Evolutionary conservation across 2,113 vertebrate species (phyloP), one percentile per base, ranked within the genome.

Genomic region (Neodontobutis hainanensis): DNA sequence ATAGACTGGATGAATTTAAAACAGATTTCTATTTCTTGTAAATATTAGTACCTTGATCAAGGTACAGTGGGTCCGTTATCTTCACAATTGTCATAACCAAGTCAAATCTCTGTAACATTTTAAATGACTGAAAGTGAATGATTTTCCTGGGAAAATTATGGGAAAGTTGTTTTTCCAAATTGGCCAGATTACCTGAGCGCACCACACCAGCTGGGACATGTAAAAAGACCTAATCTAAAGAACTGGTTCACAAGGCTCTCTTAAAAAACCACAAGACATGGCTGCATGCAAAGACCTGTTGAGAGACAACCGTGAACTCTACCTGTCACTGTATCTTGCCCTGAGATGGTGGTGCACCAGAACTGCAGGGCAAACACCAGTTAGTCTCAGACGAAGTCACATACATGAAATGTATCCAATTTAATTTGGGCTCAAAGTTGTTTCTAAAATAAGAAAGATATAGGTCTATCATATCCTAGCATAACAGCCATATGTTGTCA

Each of bases 301-400:
- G 46, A 35, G 43, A 63, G 59, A 62, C 88, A 89, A 75, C 87
- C 87, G 86, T 87, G 83, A 92, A 90, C 89, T 87, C 72, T 80
- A 4, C 36, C 35, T 85, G 78, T 65, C 68, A 85, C 73, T 65
- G 60, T 66, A 58, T 1, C 34, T 51, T n/a, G 5, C 11, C 35
- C 59, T 52, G 56, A 61, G 59, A 61, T 50, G 19, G 11, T 51
- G 47, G n/a, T 58, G 40, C 36, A 45, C 34, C 14, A 40, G 42
- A 68, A 44, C 69, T 15, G 40, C 50, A 57, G 66, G 53, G 32
- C 57, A 19, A 19, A 38, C 10, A 53, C 43, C n/a, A 68, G 35
- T 10, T 40, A n/a, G 44, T 11, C n/a, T 12, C 11, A 8, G 10
- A 45, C n/a, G 14, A 6, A 2, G 12, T n/a, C n/a, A 27, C 19